phyloP scores from a whole-genome alignment of 2,888 invertebrate genomes.

The Aquatica leii region DNA sequence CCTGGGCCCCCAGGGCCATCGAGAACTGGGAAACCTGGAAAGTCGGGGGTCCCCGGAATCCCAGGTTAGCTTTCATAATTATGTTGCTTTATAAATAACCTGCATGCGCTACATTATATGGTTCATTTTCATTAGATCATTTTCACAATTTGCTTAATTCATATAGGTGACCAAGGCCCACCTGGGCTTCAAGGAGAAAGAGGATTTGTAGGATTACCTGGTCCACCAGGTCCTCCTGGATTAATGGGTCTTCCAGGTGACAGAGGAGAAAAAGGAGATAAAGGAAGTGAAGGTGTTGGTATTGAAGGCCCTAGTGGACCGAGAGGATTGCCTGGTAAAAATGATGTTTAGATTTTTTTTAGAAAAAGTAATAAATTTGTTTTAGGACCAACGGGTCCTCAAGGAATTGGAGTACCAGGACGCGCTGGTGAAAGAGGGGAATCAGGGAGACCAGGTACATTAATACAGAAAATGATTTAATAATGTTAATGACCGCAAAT shows the following conservation, averaged over 20 bases:
- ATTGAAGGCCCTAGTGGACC: constrained; percentile 77
- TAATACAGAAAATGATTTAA: too few relatives aligned
- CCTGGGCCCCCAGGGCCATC: constrained; percentile 72
- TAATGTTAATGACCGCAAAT: too few relatives aligned
- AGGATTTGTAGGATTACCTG: constrained; percentile 72
- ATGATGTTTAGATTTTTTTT: too few relatives aligned
- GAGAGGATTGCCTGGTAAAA: constrained; percentile 71
- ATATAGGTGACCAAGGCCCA: constrained; percentile 70
- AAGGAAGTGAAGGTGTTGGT: constrained; percentile 75
- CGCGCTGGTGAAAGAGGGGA: constrained; percentile 80
- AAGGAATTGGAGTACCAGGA: constrained; percentile 72
- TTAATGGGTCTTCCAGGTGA: constrained; percentile 69
- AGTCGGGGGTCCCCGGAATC: constrained; percentile 65
- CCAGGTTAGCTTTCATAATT: constrained; percentile 60
- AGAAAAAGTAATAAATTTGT: not conserved
- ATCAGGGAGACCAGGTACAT: constrained; percentile 73
- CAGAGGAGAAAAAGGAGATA: constrained; percentile 78
- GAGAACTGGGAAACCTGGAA: constrained; percentile 64
- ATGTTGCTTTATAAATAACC: constrained; percentile 9
- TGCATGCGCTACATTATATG: not conserved
- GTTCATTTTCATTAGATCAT: not conserved
- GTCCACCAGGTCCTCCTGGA: constrained; percentile 68
- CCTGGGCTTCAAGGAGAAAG: constrained; percentile 70
- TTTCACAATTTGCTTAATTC: constrained; percentile 6
- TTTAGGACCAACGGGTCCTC: constrained; percentile 72